Percentiles rank a stretch among this genome's conserved stretches.
Evolutionary conservation across 2,888 invertebrate species (phyloP).

Genomic region (Vannuccia rotundouncinata): DNA sequence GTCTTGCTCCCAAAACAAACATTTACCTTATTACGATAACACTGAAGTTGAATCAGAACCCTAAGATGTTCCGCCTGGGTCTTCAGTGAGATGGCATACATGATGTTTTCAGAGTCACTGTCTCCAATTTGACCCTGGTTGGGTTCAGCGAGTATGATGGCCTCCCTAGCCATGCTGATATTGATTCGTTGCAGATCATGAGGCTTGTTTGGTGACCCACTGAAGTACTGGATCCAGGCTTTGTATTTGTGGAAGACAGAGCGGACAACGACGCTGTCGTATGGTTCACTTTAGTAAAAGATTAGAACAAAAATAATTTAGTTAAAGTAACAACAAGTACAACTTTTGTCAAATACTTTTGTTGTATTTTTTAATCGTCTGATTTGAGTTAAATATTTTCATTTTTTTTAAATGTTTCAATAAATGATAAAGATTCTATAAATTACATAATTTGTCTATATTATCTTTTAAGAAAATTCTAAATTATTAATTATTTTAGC

Average conservation of each 20-base stretch:
- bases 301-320: no score
- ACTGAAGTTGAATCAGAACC: slow-evolving; percentile 34
- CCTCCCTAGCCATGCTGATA: background rate
- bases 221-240: slow-evolving; percentile 30
- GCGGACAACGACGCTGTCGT: background rate
- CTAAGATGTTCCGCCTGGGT: slow-evolving; percentile 31
- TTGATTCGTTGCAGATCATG: background rate
- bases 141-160: slow-evolving; percentile 33
- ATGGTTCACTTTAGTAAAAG: background rate
- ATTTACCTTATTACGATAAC: slow-evolving; percentile 32
- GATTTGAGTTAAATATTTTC: no score
- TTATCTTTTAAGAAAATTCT: no score
- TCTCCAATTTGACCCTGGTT: slow-evolving; percentile 1
- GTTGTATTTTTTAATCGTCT: no score
- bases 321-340: no score
- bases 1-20: no score
- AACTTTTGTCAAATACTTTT: no score
- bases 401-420: no score
- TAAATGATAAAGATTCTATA: no score
- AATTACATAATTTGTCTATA: no score
- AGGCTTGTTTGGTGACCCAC: slow-evolving; percentile 12
- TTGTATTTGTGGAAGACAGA: slow-evolving; percentile 27
- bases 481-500: no score
- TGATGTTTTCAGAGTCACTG: slow-evolving; percentile 35
- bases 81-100: slow-evolving; percentile 36